Conservation (phyloP, 2,797 vertebrate genomes). For the Miichthys miiuy region DNA sequence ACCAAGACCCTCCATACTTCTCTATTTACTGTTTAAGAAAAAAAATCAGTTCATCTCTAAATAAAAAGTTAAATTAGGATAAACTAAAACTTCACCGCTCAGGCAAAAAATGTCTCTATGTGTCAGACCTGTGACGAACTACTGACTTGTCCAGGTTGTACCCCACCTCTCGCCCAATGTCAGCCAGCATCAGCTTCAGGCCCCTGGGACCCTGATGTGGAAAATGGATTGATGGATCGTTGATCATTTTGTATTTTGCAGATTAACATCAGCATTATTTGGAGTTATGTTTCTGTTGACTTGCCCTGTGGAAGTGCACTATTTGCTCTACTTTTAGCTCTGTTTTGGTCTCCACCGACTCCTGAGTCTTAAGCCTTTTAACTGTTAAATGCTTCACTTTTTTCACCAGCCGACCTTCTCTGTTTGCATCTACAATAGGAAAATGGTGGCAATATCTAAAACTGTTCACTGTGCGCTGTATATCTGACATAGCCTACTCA, state of each 20-base stretch:
- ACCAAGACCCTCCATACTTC: no score
- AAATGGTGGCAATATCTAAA: neutral
- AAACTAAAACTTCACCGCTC: neutral
- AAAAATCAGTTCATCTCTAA: neutral
- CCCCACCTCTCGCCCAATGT: no score
- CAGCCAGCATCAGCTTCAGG: no score
- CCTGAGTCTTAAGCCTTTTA: neutral
- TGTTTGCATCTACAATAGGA: neutral
- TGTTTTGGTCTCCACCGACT: neutral
- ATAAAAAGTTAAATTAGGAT: neutral
- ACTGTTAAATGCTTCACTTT: neutral
- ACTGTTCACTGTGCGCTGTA: neutral
- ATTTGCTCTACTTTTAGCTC: neutral
- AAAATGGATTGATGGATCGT: no score
- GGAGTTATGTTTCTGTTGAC: neutral
- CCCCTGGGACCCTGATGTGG: no score
- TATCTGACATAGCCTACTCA: neutral
- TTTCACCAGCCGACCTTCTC: neutral
- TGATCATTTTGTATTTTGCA: no score
- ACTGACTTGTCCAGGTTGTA: no score
- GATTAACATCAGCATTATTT: neutral
- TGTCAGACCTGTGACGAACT: no score
- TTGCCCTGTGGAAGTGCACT: neutral
- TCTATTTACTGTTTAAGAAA: neutral
- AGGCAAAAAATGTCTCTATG: neutral